Conservation (phyloP, 2,113 vertebrate genomes). For the Capricornis sumatraensis region DNA sequence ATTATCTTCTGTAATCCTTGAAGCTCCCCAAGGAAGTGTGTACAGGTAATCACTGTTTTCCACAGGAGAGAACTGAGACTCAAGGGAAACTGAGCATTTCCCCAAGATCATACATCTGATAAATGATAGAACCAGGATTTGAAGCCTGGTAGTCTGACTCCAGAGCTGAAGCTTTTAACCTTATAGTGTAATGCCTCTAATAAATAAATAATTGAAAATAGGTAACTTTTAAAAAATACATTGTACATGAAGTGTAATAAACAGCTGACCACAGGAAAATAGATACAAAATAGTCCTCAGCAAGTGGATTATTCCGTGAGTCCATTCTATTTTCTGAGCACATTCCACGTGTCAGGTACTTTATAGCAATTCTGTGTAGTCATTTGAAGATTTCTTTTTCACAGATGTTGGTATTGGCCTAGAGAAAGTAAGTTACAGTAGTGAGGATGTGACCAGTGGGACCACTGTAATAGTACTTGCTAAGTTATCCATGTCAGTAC, state of each 20-base stretch:
- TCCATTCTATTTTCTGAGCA: not conserved
- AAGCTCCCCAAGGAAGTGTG: not conserved
- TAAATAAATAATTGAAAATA: slow-evolving; percentile 5
- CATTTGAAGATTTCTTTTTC: slow-evolving; percentile 10
- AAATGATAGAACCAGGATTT: slow-evolving; percentile 13
- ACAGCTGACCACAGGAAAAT: not conserved
- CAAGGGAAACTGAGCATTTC: not conserved
- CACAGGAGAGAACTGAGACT: not conserved
- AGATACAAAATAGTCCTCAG: not conserved
- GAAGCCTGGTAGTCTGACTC: not conserved
- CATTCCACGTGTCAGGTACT: not conserved
- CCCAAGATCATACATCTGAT: not conserved
- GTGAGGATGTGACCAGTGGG: not conserved
- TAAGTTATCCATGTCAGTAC: not conserved
- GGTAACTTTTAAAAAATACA: not conserved
- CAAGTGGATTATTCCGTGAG: not conserved
- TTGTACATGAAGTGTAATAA: not conserved
- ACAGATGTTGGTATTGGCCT: not conserved
- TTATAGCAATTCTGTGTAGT: not conserved
- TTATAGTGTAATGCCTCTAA: not conserved
- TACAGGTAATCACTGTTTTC: not conserved
- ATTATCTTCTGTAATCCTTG: not conserved
- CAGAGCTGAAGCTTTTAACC: not conserved
- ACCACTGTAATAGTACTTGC: not conserved
- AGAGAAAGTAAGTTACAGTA: not conserved